These are phyloP conservation scores for Galeopterus variegatus DNA, from an alignment of 2,113 vertebrate species.

Conservation along the genomic window DNA sequence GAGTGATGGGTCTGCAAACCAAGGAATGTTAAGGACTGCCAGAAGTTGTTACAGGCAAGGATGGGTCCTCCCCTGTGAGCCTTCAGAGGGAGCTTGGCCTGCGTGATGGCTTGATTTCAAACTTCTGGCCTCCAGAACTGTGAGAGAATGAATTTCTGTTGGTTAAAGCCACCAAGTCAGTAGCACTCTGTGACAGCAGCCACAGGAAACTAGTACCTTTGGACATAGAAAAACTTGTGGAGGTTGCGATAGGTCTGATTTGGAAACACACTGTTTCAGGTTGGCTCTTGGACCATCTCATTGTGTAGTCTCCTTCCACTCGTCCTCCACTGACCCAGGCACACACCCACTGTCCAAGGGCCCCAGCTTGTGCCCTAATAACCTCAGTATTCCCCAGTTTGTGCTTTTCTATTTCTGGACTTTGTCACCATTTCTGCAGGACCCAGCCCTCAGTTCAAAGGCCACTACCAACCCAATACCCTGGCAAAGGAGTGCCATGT, in stretches of 20 bases:
- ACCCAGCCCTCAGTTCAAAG: background rate
- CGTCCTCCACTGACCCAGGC: background rate
- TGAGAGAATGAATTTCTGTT: background rate
- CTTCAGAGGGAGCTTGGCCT: too few relatives aligned
- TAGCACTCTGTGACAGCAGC: background rate
- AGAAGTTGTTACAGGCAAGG: too few relatives aligned
- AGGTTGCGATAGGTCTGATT: background rate
- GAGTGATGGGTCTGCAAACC: too few relatives aligned
- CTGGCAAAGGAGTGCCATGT: background rate
- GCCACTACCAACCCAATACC: background rate
- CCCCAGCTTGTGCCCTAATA: rapidly evolving
- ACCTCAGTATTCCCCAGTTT: background rate
- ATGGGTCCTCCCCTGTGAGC: too few relatives aligned
- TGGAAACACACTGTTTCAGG: rapidly evolving
- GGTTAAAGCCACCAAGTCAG: background rate
- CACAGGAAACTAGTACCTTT: background rate
- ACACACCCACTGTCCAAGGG: background rate
- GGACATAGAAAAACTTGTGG: background rate
- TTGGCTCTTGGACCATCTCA: background rate
- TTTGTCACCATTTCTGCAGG: background rate
- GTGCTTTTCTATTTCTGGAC: too few relatives aligned
- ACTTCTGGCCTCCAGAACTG: background rate
- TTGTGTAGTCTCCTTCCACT: too few relatives aligned
- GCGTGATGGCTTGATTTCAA: too few relatives aligned
- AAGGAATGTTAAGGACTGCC: too few relatives aligned